These are phyloP conservation scores for Prolemur simus DNA, from an alignment of 2,113 vertebrate species.

Conservation along the genomic window DNA sequence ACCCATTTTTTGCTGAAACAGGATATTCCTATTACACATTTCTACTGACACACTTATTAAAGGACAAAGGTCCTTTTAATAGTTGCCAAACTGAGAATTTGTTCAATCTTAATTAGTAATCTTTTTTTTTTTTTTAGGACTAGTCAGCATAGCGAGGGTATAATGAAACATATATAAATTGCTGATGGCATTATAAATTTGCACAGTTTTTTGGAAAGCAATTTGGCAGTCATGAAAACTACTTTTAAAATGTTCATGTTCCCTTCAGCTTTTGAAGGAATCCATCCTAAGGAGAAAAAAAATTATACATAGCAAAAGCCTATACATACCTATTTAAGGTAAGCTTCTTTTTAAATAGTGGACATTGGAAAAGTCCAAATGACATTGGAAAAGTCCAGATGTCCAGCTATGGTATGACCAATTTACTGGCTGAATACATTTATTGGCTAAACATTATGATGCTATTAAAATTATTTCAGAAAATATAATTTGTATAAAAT, in stretches of 20 bases:
- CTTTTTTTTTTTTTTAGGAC: neutral
- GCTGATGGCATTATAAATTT: neutral
- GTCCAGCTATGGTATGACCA: neutral
- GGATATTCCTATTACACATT: constrained; percentile 2
- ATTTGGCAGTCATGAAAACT: neutral
- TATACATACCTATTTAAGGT: neutral
- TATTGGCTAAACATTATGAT: neutral
- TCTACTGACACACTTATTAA: neutral
- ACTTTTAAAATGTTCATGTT: neutral
- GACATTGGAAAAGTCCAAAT: neutral
- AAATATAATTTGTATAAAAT: neutral
- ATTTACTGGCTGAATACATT: neutral
- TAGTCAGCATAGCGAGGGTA: neutral
- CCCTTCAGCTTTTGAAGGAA: constrained; percentile 18
- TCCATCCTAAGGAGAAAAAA: neutral
- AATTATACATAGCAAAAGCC: neutral
- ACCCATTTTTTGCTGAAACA: neutral
- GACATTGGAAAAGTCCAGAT: neutral
- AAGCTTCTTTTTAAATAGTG: constrained; percentile 5
- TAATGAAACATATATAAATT: neutral
- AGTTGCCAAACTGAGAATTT: constrained; percentile 12
- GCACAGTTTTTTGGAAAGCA: neutral
- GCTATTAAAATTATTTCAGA: constrained; percentile 30
- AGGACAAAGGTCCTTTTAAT: neutral
- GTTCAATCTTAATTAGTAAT: neutral